Conservation (phyloP, 1,140 invertebrate genomes). For the Geopemphigus sp. region DNA sequence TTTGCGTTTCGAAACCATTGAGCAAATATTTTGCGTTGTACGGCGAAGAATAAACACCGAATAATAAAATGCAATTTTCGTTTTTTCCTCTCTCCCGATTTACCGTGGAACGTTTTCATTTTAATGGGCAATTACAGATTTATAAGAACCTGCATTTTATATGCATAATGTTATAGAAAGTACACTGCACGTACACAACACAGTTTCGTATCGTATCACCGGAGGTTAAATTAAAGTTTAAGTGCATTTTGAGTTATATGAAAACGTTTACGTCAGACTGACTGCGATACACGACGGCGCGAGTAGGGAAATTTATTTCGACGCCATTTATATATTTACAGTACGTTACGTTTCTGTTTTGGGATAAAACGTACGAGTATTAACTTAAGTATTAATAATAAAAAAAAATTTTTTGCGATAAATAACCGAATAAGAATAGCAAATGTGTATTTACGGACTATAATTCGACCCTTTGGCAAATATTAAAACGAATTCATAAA, state of each 20-base stretch:
- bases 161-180: neutral
- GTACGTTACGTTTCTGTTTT: no score
- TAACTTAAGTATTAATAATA: no score
- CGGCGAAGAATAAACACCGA: neutral
- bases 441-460: no score
- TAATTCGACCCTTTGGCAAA: no score
- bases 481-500: no score
- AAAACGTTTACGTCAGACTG: neutral
- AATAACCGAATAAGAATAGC: no score
- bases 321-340: no score
- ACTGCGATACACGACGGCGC: no score
- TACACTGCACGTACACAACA: neutral
- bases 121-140: constrained; percentile 23
- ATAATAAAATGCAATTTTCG: neutral
- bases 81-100: neutral
- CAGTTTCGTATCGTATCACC: neutral
- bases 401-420: no score
- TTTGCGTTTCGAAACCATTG: neutral
- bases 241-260: neutral
- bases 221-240: neutral
- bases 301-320: no score
- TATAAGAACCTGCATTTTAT: neutral
- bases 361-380: no score
- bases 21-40: neutral
- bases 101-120: neutral